These are phyloP conservation scores for Bovichtus diacanthus DNA, from an alignment of 2,797 vertebrate genomes.

Conservation along the genomic window DNA sequence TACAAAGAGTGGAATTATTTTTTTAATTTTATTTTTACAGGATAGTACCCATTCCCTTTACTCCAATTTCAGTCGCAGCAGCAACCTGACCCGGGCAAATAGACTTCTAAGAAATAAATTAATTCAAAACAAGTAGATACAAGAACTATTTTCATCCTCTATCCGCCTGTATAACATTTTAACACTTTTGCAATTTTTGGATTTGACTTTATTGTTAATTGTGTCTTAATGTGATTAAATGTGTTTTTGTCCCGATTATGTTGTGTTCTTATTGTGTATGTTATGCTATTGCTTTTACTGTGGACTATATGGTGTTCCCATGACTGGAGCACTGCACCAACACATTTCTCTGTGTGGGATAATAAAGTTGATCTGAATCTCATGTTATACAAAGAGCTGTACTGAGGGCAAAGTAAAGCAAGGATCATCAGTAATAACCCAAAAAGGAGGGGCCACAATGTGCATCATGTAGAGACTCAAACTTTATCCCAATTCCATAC, in stretches of 20 bases:
- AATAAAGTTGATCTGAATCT: too few species aligned
- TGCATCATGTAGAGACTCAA: not conserved
- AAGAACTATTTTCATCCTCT: not conserved
- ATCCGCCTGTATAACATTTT: not conserved
- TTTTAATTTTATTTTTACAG: too few species aligned
- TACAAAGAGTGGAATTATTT: not conserved
- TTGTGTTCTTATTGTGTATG: too few species aligned
- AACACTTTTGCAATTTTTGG: too few species aligned
- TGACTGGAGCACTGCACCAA: too few species aligned
- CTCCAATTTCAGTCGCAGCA: not conserved
- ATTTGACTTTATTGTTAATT: too few species aligned
- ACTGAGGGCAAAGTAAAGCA: conserved; percentile 10
- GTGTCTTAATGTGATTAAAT: too few species aligned
- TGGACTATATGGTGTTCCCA: too few species aligned
- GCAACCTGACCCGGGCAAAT: not conserved
- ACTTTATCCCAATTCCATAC: not conserved
- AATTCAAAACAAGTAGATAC: not conserved
- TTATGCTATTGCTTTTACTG: too few species aligned
- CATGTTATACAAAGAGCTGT: conserved; percentile 13
- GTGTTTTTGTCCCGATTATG: too few species aligned
- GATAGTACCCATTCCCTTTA: not conserved
- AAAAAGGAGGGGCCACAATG: not conserved
- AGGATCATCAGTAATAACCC: not conserved
- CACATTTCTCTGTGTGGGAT: too few species aligned
- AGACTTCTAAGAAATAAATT: not conserved